phyloP scores from a whole-genome alignment of 1,140 invertebrate species.

The Episyrphus balteatus region DNA sequence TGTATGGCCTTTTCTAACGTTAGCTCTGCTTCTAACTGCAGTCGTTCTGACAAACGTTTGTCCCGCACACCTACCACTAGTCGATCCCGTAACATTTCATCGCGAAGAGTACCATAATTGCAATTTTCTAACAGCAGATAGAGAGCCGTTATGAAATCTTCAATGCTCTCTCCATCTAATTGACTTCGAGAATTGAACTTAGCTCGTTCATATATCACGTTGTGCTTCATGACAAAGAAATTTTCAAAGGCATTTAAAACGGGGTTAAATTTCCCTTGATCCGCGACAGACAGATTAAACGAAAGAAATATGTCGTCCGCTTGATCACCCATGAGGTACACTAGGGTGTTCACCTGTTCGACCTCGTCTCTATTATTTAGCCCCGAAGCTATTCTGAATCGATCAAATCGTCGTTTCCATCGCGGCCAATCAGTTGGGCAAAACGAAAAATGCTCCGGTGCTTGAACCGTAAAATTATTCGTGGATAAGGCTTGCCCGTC shows the following conservation, averaged over 20 bases:
- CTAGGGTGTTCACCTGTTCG: too few species aligned
- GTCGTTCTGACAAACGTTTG: neutral
- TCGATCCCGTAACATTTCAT: slow-evolving; percentile 10
- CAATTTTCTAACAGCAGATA: slow-evolving; percentile 8
- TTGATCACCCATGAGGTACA: too few species aligned
- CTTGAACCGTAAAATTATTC: neutral
- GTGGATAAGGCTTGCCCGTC: neutral
- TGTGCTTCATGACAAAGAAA: too few species aligned
- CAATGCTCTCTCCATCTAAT: slow-evolving; percentile 8
- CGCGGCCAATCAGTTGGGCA: too few species aligned
- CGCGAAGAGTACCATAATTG: slow-evolving; percentile 6
- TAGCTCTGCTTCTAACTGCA: slow-evolving; percentile 4
- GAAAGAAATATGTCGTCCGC: too few species aligned
- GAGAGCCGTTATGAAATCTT: slow-evolving; percentile 8
- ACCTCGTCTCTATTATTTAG: too few species aligned
- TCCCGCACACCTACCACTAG: slow-evolving; percentile 8
- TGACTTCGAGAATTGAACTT: slow-evolving; percentile 12
- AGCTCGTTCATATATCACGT: slow-evolving; percentile 1
- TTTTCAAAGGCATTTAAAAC: too few species aligned
- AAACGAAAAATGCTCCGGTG: too few species aligned
- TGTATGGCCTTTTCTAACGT: slow-evolving; percentile 5
- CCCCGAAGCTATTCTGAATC: too few species aligned
- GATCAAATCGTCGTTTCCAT: too few species aligned
- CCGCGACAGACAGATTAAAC: too few species aligned
- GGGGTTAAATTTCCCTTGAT: too few species aligned